Conservation (phyloP, 2,797 vertebrate species). For the Ciconia nigra region DNA sequence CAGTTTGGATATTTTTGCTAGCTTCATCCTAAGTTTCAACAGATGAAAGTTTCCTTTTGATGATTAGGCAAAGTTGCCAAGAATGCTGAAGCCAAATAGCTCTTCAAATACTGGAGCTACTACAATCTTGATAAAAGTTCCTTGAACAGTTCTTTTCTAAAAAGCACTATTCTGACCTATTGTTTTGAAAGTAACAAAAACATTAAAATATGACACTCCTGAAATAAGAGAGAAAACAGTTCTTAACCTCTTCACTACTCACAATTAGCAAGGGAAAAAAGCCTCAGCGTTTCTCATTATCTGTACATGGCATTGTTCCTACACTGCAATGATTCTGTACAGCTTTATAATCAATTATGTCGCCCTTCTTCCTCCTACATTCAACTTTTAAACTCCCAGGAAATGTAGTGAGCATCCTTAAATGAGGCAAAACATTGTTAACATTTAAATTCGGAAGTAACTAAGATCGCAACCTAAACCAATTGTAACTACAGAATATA, state of each 20-base stretch:
- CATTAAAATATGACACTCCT: not conserved
- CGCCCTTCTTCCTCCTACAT: not conserved
- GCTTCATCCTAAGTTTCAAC: not conserved
- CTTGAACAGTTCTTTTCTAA: not conserved
- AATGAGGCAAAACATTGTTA: not conserved
- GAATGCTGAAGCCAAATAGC: not conserved
- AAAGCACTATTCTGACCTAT: not conserved
- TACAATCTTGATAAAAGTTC: not conserved
- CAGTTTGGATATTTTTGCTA: not conserved
- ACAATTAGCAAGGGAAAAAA: not conserved
- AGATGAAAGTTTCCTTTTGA: not conserved
- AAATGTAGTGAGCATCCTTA: not conserved
- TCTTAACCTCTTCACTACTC: not conserved
- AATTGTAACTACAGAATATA: not conserved
- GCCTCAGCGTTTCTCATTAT: not conserved
- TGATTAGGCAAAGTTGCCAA: not conserved
- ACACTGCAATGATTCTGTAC: not conserved
- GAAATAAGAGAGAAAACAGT: not conserved
- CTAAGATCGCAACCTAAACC: not conserved
- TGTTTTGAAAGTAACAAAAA: not conserved
- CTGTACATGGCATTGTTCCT: rapidly evolving
- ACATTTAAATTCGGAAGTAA: not conserved
- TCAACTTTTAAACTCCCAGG: not conserved
- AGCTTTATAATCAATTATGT: not conserved
- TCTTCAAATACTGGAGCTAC: not conserved